Conservation (phyloP, 2,888 invertebrate species). For the Limnephilus rhombicus region DNA sequence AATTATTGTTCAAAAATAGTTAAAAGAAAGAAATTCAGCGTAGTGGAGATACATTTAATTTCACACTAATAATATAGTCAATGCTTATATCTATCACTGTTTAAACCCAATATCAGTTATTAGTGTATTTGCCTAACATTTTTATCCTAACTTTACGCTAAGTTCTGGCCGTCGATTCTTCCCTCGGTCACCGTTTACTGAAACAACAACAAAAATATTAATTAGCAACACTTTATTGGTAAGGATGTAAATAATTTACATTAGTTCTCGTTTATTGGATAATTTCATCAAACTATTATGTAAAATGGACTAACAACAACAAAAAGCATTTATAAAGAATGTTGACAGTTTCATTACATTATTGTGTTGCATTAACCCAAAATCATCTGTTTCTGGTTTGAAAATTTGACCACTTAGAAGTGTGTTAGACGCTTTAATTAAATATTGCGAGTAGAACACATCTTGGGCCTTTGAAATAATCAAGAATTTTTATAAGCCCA, state of each 20-base stretch:
- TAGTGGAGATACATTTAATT: conserved; percentile 65
- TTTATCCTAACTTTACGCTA: conserved; percentile 61
- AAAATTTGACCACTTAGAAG: too few relatives aligned
- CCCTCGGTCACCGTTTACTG: conserved; percentile 59
- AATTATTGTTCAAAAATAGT: conserved; percentile 65
- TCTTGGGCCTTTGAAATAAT: too few relatives aligned
- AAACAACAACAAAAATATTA: conserved; percentile 51
- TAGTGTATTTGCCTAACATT: conserved; percentile 61
- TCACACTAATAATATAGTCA: conserved; percentile 66
- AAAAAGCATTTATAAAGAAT: background rate
- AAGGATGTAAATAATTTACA: background rate
- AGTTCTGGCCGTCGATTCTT: conserved; percentile 62
- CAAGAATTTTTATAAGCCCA: too few relatives aligned
- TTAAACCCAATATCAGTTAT: conserved; percentile 61
- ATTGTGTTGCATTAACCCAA: too few relatives aligned
- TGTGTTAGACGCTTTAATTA: too few relatives aligned
- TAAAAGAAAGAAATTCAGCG: conserved; percentile 60
- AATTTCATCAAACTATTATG: too few relatives aligned
- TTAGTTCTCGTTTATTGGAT: too few relatives aligned
- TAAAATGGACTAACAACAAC: too few relatives aligned
- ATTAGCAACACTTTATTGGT: conserved; percentile 6
- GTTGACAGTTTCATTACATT: background rate
- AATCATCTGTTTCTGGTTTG: too few relatives aligned
- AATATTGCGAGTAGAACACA: too few relatives aligned
- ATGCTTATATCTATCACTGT: conserved; percentile 66